phyloP scores from a whole-genome alignment of 2,888 invertebrate species.

The Amblyteles armatorius region DNA sequence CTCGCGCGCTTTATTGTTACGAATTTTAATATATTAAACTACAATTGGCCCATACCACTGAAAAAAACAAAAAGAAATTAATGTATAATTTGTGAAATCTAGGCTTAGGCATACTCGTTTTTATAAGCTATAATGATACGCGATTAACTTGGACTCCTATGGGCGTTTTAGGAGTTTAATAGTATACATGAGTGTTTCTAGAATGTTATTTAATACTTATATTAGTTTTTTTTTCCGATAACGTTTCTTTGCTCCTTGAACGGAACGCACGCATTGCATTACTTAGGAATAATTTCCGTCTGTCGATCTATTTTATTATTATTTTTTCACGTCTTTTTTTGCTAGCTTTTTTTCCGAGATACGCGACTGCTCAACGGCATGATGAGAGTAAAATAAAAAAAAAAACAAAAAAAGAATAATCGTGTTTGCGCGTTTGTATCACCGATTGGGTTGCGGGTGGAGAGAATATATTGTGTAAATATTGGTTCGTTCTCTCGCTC shows the following conservation, averaged over 20 bases:
- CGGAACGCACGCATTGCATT: slow-evolving; percentile 56
- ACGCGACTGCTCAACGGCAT: slow-evolving; percentile 62
- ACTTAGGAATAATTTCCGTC: slow-evolving; percentile 56
- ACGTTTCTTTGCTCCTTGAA: slow-evolving; percentile 71
- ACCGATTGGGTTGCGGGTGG: slow-evolving; percentile 39
- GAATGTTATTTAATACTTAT: slow-evolving; percentile 73
- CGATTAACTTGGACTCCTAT: slow-evolving; percentile 70
- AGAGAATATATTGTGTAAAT: slow-evolving; percentile 79
- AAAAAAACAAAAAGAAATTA: slow-evolving; percentile 68
- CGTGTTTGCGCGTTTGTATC: slow-evolving; percentile 15
- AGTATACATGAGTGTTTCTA: slow-evolving; percentile 75
- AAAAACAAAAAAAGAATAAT: slow-evolving; percentile 27
- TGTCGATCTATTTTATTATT: slow-evolving; percentile 59
- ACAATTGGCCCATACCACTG: slow-evolving; percentile 71
- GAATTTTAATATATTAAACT: slow-evolving; percentile 76
- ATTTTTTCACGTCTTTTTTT: slow-evolving; percentile 45
- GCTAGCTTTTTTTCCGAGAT: slow-evolving; percentile 51
- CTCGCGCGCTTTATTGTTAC: slow-evolving; percentile 69
- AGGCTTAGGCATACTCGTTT: slow-evolving; percentile 75
- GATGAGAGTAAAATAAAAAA: slow-evolving; percentile 31
- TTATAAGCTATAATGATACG: slow-evolving; percentile 74
- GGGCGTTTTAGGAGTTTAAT: slow-evolving; percentile 65
- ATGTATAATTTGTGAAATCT: slow-evolving; percentile 76
- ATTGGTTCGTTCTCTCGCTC: slow-evolving; percentile 77
- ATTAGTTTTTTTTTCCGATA: slow-evolving; percentile 51